These are phyloP conservation scores for Macaria notata DNA, from an alignment of 2,888 invertebrate genomes.

Conservation along the genomic window DNA sequence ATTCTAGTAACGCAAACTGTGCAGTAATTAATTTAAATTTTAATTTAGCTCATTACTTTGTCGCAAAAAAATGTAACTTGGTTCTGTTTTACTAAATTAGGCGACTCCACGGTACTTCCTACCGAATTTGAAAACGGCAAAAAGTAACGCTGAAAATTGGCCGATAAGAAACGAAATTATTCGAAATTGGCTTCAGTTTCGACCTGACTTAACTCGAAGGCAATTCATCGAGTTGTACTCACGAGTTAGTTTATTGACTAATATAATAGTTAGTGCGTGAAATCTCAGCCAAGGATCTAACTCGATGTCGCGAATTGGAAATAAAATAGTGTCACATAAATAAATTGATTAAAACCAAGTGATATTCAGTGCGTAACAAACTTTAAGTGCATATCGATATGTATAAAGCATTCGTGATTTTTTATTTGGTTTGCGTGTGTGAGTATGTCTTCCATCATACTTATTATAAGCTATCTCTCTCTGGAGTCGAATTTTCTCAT, in stretches of 20 bases:
- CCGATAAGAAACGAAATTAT: slow-evolving; percentile 29
- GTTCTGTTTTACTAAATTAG: slow-evolving; percentile 3
- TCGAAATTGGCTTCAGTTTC: slow-evolving; percentile 22
- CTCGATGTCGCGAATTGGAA: neutral
- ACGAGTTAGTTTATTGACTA: too few species aligned
- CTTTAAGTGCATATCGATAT: too few species aligned
- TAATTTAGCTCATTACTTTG: neutral
- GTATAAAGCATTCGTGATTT: neutral
- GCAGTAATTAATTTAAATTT: neutral
- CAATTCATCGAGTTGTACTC: neutral
- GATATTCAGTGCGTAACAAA: too few species aligned
- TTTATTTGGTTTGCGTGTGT: slow-evolving; percentile 2
- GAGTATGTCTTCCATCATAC: neutral
- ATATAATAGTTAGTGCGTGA: neutral
- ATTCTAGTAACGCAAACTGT: neutral
- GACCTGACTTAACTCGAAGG: slow-evolving; percentile 9
- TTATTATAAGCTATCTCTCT: too few species aligned
- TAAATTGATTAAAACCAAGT: too few species aligned
- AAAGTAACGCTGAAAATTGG: slow-evolving; percentile 20
- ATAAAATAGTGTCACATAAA: too few species aligned
- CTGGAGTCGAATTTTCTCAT: too few species aligned
- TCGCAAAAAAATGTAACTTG: neutral
- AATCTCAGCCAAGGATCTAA: neutral
- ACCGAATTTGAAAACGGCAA: slow-evolving; percentile 18
- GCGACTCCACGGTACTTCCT: slow-evolving; percentile 12